Evolutionary conservation across 2,113 vertebrate species (phyloP).

Genomic region (Strix aluco): DNA sequence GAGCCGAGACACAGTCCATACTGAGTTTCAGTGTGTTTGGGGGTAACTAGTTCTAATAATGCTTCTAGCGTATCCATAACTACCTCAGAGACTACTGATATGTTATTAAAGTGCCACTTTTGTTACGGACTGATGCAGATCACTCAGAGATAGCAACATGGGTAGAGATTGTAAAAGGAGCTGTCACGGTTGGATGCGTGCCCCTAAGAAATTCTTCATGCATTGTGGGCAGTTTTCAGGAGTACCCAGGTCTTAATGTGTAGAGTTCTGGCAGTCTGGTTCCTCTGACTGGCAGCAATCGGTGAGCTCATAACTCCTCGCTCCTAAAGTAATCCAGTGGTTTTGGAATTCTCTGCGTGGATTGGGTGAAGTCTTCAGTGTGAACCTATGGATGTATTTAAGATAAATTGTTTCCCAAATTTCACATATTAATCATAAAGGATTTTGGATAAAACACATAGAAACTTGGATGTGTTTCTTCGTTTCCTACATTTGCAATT

Average conservation of each 20-base stretch:
- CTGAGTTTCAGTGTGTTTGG: neutral
- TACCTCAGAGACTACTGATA: neutral
- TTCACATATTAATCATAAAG: neutral
- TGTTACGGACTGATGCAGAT: neutral
- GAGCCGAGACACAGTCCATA: neutral
- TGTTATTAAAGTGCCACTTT: neutral
- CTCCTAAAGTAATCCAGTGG: neutral
- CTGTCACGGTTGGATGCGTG: neutral
- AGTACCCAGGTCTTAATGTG: neutral
- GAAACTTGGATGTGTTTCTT: neutral
- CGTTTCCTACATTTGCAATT: neutral
- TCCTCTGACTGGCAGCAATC: neutral
- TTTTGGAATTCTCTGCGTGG: neutral
- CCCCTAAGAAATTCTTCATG: neutral
- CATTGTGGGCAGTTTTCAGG: neutral
- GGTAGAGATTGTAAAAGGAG: neutral
- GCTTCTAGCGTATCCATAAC: neutral
- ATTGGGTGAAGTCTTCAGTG: neutral
- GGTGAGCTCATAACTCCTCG: rapidly evolving
- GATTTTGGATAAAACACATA: neutral
- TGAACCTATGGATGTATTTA: neutral
- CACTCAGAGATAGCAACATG: rapidly evolving
- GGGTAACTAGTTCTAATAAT: neutral
- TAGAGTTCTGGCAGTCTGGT: neutral
- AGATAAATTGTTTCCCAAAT: neutral